These are phyloP conservation scores for Drosophila histrio DNA, from an alignment of 2,888 invertebrate genomes.

Conservation along the genomic window DNA sequence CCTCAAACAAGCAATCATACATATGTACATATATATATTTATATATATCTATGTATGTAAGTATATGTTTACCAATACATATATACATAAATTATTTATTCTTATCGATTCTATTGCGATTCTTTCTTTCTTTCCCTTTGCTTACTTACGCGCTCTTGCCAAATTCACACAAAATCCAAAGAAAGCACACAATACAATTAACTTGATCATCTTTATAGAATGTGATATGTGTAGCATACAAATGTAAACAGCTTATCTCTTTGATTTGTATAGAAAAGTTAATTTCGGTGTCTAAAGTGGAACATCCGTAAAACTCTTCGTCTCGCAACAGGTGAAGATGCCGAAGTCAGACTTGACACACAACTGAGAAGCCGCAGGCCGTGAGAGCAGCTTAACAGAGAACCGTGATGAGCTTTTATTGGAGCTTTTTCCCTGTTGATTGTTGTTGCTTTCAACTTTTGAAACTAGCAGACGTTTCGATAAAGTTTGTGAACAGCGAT, in stretches of 20 bases:
- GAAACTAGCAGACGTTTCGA: neutral
- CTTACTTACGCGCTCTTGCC: slow-evolving; percentile 63
- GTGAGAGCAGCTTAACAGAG: slow-evolving; percentile 35
- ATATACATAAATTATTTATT: slow-evolving; percentile 18
- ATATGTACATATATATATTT: neutral
- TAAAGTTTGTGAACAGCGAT: neutral
- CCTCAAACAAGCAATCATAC: slow-evolving; percentile 9
- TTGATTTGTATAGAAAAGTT: neutral
- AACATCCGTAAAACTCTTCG: slow-evolving; percentile 31
- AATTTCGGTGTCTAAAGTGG: slow-evolving; percentile 9
- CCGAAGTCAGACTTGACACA: slow-evolving; percentile 50
- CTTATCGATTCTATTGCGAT: slow-evolving; percentile 19
- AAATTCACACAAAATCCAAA: slow-evolving; percentile 32
- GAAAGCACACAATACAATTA: slow-evolving; percentile 26
- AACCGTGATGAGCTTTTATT: slow-evolving; percentile 47
- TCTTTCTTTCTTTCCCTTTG: slow-evolving; percentile 8
- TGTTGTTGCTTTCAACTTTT: neutral
- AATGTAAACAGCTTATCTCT: slow-evolving; percentile 34
- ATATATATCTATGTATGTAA: neutral
- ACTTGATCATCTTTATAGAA: slow-evolving; percentile 38
- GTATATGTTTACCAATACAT: neutral
- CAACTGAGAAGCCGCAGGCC: slow-evolving; percentile 35
- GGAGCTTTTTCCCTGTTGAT: slow-evolving; percentile 46
- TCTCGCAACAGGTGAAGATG: slow-evolving; percentile 16
- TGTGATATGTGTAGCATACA: slow-evolving; percentile 15